A percentile compares a stretch with the other conserved stretches of the same genome.
phyloP scores from a whole-genome alignment of 2,888 invertebrate genomes.

The Rhyacophila evoluta region DNA sequence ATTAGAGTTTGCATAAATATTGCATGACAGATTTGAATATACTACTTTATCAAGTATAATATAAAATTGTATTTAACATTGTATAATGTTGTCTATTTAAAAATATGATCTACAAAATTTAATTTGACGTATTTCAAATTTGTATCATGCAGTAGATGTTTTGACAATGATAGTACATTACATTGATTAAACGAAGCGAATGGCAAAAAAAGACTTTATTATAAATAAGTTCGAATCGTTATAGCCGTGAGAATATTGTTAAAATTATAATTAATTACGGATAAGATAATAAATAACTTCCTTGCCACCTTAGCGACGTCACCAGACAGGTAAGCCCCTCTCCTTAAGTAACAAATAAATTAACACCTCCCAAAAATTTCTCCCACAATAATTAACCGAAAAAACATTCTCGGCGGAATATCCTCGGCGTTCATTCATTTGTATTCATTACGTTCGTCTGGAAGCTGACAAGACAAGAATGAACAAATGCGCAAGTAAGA shows the following conservation, averaged over 20 bases:
- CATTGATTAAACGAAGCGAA: no score
- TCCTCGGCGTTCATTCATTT: slow-evolving; percentile 13
- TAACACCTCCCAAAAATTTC: not conserved
- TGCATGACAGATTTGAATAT: no score
- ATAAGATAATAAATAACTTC: not conserved
- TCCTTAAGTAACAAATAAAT: slow-evolving; percentile 11
- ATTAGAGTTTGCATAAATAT: no score
- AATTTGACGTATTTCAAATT: no score
- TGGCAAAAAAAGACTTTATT: no score
- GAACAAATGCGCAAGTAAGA: not conserved
- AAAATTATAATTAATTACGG: not conserved
- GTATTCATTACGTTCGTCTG: slow-evolving; percentile 12
- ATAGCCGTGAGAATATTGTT: not conserved
- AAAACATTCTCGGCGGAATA: not conserved
- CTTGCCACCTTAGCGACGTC: not conserved
- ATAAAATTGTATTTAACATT: no score
- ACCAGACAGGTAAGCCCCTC: not conserved
- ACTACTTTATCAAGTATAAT: no score
- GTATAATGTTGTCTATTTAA: no score
- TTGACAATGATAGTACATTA: no score
- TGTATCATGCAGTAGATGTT: no score
- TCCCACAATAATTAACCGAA: not conserved
- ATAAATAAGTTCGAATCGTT: not conserved
- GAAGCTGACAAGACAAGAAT: not conserved
- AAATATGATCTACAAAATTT: no score